Evolutionary conservation across 2,888 invertebrate species (phyloP).

Genomic region (Hirtodrosophila confusa): DNA sequence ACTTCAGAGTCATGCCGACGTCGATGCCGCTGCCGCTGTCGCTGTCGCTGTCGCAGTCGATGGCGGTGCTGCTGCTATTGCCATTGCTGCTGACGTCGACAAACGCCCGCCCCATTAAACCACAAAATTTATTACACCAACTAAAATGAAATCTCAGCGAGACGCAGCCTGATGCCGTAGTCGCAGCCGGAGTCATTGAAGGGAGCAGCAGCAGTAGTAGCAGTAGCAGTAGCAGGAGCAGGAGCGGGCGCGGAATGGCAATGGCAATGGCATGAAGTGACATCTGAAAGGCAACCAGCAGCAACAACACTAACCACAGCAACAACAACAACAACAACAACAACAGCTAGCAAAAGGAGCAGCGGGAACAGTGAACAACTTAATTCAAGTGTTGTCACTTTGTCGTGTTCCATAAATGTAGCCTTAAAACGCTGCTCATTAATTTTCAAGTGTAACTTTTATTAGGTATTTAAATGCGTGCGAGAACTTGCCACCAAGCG

Average conservation of each 20-base stretch:
- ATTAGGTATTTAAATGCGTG: constrained; percentile 81
- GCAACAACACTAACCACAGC: constrained; percentile 16
- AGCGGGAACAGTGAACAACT: constrained; percentile 67
- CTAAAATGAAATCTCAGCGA: constrained; percentile 79
- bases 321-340: constrained; percentile 8
- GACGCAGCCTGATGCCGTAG: constrained; percentile 31
- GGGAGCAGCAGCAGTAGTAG: too few relatives aligned
- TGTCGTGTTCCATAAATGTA: constrained; percentile 80
- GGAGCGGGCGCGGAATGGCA: constrained; percentile 46
- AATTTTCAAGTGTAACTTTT: constrained; percentile 84
- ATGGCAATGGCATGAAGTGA: constrained; percentile 59
- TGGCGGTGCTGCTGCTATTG: constrained; percentile 10
- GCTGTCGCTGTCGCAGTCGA: constrained; percentile 9
- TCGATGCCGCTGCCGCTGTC: constrained; percentile 18
- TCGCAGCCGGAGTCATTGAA: not conserved
- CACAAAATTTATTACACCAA: constrained; percentile 83
- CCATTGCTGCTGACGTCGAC: constrained; percentile 54
- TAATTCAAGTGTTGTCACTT: constrained; percentile 82
- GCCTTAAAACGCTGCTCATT: constrained; percentile 81
- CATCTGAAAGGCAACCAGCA: constrained; percentile 58
- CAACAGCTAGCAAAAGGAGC: constrained; percentile 5
- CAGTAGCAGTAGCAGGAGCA: not conserved
- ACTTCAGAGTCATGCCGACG: constrained; percentile 72
- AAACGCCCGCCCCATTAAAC: constrained; percentile 82
- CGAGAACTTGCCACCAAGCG: constrained; percentile 73